Evolutionary conservation across 2,113 vertebrate species (phyloP).

Genomic region (Pagrus major): DNA sequence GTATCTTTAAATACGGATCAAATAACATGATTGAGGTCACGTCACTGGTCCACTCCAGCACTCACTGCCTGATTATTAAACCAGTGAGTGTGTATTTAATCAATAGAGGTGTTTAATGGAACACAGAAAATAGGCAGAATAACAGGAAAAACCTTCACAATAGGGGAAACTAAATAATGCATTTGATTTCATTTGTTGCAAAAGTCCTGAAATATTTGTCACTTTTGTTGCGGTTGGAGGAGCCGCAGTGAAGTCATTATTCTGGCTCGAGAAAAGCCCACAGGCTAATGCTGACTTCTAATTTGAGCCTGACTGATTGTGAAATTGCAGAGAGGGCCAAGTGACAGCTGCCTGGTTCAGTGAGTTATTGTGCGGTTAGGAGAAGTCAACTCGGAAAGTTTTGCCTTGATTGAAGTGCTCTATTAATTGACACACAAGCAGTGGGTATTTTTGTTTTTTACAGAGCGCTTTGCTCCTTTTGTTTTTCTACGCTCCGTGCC

Average conservation of each 20-base stretch:
- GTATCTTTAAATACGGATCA: background rate
- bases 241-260: background rate
- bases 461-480: conserved; percentile 30
- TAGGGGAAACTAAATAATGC: background rate
- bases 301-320: conserved; percentile 45
- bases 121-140: background rate
- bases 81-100: background rate
- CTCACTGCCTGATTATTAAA: background rate
- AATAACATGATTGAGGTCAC: background rate
- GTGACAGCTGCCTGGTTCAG: conserved; percentile 28
- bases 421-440: conserved; percentile 48
- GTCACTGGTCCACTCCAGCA: background rate
- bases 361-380: conserved; percentile 30
- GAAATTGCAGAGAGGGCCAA: conserved; percentile 18
- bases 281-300: conserved; percentile 10
- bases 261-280: conserved; percentile 3
- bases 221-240: background rate
- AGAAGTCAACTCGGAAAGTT: conserved; percentile 49
- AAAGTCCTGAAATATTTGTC: background rate
- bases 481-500: background rate
- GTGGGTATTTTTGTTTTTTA: conserved; percentile 34
- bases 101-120: background rate
- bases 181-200: background rate
- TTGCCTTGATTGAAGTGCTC: conserved; percentile 46
- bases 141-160: background rate